Percentiles rank a stretch among this genome's conserved stretches.
Conservation (phyloP, 2,888 invertebrate genomes). For the Acronicta leporina region DNA sequence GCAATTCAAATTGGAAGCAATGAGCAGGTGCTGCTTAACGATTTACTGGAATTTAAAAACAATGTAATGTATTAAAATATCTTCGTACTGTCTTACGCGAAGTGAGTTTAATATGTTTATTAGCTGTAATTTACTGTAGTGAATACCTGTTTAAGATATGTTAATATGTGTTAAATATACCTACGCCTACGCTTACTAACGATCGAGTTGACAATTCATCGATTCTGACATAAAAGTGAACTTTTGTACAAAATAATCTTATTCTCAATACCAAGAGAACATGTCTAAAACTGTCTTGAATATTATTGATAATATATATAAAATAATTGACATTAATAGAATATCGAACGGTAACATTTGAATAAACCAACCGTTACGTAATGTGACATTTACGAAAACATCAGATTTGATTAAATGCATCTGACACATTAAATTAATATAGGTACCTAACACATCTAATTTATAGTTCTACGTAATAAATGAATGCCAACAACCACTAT, state of each 20-base stretch:
- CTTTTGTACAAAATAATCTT: too few species aligned
- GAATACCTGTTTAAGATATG: too few species aligned
- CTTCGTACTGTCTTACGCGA: slow-evolving; percentile 17
- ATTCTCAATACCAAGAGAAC: too few species aligned
- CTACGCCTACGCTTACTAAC: too few species aligned
- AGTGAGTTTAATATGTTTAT: slow-evolving; percentile 14
- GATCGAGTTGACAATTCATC: too few species aligned
- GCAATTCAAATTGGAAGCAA: slow-evolving; percentile 53
- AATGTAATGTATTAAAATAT: slow-evolving; percentile 40
- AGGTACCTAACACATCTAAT: slow-evolving; percentile 17
- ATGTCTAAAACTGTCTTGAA: too few species aligned
- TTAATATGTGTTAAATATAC: too few species aligned
- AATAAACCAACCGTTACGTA: too few species aligned
- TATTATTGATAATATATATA: too few species aligned
- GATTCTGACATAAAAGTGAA: too few species aligned
- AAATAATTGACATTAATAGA: too few species aligned
- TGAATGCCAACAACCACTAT: slow-evolving; percentile 30
- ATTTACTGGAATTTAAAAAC: slow-evolving; percentile 52
- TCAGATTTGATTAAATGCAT: slow-evolving; percentile 2
- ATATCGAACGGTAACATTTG: too few species aligned
- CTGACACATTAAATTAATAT: slow-evolving; percentile 4
- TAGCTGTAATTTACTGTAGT: not conserved
- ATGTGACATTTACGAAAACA: not conserved
- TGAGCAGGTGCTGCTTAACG: slow-evolving; percentile 48
- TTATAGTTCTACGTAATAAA: slow-evolving; percentile 32